phyloP scores from a whole-genome alignment of 2,797 vertebrate genomes.

The Melopsittacus undulatus region DNA sequence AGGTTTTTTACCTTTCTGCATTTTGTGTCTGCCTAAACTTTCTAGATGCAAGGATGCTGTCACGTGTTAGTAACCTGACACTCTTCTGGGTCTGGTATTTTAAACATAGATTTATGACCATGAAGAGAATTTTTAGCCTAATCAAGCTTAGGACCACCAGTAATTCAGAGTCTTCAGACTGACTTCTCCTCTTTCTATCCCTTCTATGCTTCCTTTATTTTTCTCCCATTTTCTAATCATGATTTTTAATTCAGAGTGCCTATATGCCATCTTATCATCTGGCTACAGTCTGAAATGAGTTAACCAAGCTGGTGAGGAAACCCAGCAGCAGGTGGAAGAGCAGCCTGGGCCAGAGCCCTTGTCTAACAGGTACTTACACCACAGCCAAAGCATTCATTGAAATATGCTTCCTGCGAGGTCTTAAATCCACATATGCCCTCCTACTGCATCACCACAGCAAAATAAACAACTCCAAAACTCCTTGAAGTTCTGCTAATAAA shows the following conservation, averaged over 20 bases:
- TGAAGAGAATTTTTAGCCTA: background rate
- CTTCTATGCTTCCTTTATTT: background rate
- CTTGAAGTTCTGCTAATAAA: background rate
- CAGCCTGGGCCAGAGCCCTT: background rate
- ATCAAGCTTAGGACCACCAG: background rate
- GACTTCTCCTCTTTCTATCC: background rate
- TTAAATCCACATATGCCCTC: background rate
- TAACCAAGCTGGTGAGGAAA: background rate
- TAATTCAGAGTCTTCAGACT: background rate
- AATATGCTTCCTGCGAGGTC: background rate
- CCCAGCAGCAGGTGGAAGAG: background rate
- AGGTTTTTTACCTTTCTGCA: background rate
- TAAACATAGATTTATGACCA: background rate
- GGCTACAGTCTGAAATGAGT: background rate
- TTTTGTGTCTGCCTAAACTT: background rate
- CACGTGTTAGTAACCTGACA: background rate
- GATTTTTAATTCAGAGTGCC: background rate
- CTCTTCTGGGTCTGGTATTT: background rate
- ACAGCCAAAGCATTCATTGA: background rate
- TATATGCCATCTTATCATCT: background rate
- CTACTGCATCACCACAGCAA: background rate
- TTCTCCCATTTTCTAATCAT: background rate
- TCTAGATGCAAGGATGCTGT: background rate
- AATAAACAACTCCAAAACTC: background rate
- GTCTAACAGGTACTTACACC: background rate